Conservation (phyloP, 2,797 vertebrate genomes). For the Peromyscus attwateri region DNA sequence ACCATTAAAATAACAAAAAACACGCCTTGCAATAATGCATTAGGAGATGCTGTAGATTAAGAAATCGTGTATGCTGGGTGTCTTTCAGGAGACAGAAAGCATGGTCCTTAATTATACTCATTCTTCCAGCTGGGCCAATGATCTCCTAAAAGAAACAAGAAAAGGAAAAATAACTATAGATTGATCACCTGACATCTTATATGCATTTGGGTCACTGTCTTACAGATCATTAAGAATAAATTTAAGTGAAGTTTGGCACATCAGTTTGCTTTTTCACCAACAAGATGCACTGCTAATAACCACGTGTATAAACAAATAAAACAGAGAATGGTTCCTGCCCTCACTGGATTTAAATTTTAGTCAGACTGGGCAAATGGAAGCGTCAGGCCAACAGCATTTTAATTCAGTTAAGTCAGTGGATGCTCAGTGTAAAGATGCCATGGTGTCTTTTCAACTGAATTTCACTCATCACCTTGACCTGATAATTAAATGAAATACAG, state of each 20-base stretch:
- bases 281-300: neutral
- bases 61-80: neutral
- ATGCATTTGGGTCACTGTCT: neutral
- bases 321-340: neutral
- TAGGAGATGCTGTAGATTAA: rapidly evolving
- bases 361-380: neutral
- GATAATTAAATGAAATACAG: neutral
- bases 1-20: neutral
- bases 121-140: neutral
- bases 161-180: neutral
- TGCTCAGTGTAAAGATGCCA: neutral
- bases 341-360: neutral
- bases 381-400: neutral
- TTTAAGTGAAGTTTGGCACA: neutral
- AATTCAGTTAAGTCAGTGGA: neutral
- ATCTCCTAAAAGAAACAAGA: conserved; percentile 75
- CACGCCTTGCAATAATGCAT: neutral
- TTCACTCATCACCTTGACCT: neutral
- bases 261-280: neutral
- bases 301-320: neutral
- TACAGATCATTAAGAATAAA: neutral
- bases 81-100: neutral
- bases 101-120: neutral
- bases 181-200: neutral
- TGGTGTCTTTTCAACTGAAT: neutral